Conservation (phyloP, 2,797 vertebrate species). For the Hyperoplus immaculatus region DNA sequence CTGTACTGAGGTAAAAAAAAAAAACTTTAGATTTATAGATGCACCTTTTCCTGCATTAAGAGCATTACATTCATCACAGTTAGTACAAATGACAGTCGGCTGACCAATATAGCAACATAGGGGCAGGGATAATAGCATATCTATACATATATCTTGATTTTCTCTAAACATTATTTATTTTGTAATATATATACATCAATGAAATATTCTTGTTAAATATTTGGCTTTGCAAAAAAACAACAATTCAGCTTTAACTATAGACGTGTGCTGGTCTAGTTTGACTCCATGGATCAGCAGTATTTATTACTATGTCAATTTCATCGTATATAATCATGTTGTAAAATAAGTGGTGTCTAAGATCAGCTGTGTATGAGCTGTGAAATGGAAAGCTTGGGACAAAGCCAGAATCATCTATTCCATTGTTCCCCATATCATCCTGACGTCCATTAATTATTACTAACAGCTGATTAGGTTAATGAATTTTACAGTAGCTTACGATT, state of each 20-base stretch:
- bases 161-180: neutral
- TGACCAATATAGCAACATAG: constrained; percentile 1
- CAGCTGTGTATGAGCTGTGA: neutral
- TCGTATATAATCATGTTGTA: constrained; percentile 12
- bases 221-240: neutral
- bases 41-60: neutral
- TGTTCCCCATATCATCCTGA: constrained; percentile 24
- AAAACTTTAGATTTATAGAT: neutral
- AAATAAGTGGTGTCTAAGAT: constrained; percentile 20
- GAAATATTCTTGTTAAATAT: neutral
- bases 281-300: constrained; percentile 9
- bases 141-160: no score
- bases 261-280: constrained; percentile 7
- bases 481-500: constrained; percentile 33
- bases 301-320: constrained; percentile 1
- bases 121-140: neutral
- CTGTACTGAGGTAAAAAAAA: constrained; percentile 1
- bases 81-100: neutral
- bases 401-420: constrained; percentile 22
- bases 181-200: neutral
- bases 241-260: constrained; percentile 5
- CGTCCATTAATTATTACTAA: constrained; percentile 49
- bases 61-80: neutral
- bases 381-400: constrained; percentile 32
- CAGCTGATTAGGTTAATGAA: constrained; percentile 45